These are phyloP conservation scores for Hemiscyllium ocellatum DNA, from an alignment of 2,113 vertebrate species.

Conservation along the genomic window DNA sequence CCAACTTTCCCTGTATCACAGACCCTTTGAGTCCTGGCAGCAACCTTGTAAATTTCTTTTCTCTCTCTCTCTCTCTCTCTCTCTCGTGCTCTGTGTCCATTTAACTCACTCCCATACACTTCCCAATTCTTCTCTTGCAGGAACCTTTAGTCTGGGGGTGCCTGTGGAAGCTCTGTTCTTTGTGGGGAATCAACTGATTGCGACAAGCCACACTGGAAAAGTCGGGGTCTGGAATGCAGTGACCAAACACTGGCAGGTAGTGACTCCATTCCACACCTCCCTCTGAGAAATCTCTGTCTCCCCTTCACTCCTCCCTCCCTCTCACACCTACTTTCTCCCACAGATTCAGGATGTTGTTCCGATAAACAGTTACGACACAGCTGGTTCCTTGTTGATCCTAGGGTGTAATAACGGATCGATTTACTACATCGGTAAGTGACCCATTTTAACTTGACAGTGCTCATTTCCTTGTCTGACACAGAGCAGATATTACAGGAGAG, in stretches of 20 bases:
- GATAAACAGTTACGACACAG: conserved; percentile 83
- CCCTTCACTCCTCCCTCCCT: background rate
- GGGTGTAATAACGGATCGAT: conserved; percentile 87
- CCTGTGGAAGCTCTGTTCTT: conserved; percentile 85
- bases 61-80: no score
- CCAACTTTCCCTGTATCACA: no score
- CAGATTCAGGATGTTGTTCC: conserved; percentile 87
- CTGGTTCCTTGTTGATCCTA: conserved; percentile 81
- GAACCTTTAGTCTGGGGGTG: conserved; percentile 79
- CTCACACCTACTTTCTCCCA: background rate
- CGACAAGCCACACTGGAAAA: conserved; percentile 82
- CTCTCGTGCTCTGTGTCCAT: no score
- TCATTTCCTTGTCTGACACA: no score
- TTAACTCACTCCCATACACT: no score
- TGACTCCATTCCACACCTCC: background rate
- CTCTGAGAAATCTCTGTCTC: no score
- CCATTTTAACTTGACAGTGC: background rate
- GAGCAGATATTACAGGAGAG: no score
- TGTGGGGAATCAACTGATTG: conserved; percentile 84
- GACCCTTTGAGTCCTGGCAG: no score
- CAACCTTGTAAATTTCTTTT: no score
- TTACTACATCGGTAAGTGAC: conserved; percentile 77
- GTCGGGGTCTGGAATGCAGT: conserved; percentile 90
- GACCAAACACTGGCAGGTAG: conserved; percentile 93
- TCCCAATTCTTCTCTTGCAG: conserved; percentile 47